Percentiles rank a stretch among this genome's conserved stretches.
Evolutionary conservation across 2,797 vertebrate genomes (phyloP).

Genomic region (Zenarchopterus dispar): DNA sequence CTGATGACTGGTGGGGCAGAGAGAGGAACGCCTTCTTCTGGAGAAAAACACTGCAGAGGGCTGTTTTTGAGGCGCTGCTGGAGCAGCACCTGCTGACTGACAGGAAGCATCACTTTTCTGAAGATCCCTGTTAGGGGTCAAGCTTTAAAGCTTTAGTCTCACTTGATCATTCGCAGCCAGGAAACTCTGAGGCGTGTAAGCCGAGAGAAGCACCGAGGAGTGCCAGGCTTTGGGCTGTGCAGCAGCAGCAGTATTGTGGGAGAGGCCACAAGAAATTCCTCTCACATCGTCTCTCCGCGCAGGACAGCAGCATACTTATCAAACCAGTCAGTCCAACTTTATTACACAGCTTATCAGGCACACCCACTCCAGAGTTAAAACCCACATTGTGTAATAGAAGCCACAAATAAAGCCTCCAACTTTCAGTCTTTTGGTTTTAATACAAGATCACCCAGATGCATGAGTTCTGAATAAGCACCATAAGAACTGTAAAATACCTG

Average conservation of each 20-base stretch:
- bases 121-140: too few relatives aligned
- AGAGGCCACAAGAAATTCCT: constrained; percentile 37
- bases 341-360: constrained; percentile 52
- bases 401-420: background rate
- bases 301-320: constrained; percentile 47
- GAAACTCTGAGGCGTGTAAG: background rate
- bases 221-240: background rate
- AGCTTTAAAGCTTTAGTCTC: too few relatives aligned
- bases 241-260: constrained; percentile 6
- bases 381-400: constrained; percentile 1
- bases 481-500: too few relatives aligned
- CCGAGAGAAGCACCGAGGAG: background rate
- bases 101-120: too few relatives aligned
- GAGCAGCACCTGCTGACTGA: too few relatives aligned
- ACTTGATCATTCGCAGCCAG: too few relatives aligned
- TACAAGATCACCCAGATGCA: background rate
- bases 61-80: too few relatives aligned
- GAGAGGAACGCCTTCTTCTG: too few relatives aligned
- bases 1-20: too few relatives aligned
- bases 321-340: constrained; percentile 66
- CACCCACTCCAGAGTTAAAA: constrained; percentile 42
- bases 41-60: too few relatives aligned
- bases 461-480: too few relatives aligned
- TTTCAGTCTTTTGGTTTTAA: background rate
- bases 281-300: constrained; percentile 14